Evolutionary conservation across 1,140 invertebrate species (phyloP).

Genomic region (Psix sp.): DNA sequence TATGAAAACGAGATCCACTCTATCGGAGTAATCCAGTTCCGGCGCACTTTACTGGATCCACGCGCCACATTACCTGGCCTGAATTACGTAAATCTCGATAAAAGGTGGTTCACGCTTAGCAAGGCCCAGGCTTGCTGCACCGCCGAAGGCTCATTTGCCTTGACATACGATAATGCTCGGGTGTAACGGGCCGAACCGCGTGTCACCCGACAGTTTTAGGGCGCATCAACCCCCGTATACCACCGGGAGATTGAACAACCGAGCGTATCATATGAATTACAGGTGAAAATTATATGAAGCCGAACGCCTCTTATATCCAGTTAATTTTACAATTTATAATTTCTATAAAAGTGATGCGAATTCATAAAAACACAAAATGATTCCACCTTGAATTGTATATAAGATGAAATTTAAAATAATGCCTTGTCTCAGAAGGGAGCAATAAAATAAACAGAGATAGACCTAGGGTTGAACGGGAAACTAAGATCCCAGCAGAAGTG

Average conservation of each 20-base stretch:
- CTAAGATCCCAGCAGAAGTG: conserved; percentile 7
- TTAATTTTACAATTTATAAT: too few relatives aligned
- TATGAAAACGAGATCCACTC: conserved; percentile 27
- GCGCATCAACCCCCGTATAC: conserved; percentile 56
- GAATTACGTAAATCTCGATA: conserved; percentile 57
- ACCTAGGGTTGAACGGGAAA: conserved; percentile 18
- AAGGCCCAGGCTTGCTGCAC: conserved; percentile 25
- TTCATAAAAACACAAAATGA: too few relatives aligned
- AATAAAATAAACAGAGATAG: too few relatives aligned
- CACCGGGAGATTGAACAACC: conserved; percentile 51
- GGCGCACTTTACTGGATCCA: conserved; percentile 27
- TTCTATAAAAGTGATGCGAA: too few relatives aligned
- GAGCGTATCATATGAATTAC: conserved; percentile 51
- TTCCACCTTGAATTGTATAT: too few relatives aligned
- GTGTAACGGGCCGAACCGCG: conserved; percentile 68
- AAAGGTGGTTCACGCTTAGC: conserved; percentile 21
- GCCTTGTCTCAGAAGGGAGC: too few relatives aligned
- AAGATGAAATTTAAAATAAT: too few relatives aligned
- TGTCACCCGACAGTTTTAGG: conserved; percentile 62
- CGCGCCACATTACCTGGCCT: conserved; percentile 31
- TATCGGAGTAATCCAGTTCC: conserved; percentile 35
- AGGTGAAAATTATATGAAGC: conserved; percentile 48
- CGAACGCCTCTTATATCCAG: conserved; percentile 28
- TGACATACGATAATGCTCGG: conserved; percentile 71
- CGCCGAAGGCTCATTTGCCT: conserved; percentile 66